Evolutionary conservation across 1,140 invertebrate species (phyloP), one percentile per base, ranked within the genome.

Genomic region (Drosophila subpulchrella): DNA sequence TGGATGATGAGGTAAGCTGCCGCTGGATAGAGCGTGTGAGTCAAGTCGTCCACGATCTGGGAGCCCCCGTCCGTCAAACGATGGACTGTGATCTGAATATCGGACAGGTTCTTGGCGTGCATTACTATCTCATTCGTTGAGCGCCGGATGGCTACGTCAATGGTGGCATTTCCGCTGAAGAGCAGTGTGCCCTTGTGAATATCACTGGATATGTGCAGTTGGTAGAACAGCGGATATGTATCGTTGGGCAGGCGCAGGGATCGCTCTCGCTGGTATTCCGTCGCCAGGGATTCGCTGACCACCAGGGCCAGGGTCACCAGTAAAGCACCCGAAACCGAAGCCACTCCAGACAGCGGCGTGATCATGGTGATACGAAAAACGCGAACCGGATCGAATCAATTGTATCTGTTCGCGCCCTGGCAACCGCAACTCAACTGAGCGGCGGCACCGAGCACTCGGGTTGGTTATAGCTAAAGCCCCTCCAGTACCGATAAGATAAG

Each of bases 181-280:
- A 78, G 86, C 24, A 79, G 92, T 3, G 91, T 91, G 0, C 92
- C 93, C 34, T 92, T 88, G 56, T 93, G 92, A 12, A 96, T 93
- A 67, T 96, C 93, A 2, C 95, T 94, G 81, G 93, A 93, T 0
- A 96, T 93, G 30, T 93, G 93, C 11, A 96, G 92, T 39, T 95
- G 94, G 83, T 96, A 96, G 78, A 94, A 93, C 13, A 94, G 81
- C 0, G 96, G 96, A 15, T 91, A 75, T 0, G 95, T 93, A 38
- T 93, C 81, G 4, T 76, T 90, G 0, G 96, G 95, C 6, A 97
- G 93, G 1, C 95, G 93, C 65, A 95, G 93, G 6, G 81, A 60
- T 6, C 75, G 74, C n/a, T 48, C 41, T 15, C 61, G 32, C 32
- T 34, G 32, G 32, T 6, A 55, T 0, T 13, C 8, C 7, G 61